Percentiles rank a stretch among this genome's conserved stretches.
phyloP scores from a whole-genome alignment of 2,797 vertebrate genomes.

The Hydrolagus colliei region DNA sequence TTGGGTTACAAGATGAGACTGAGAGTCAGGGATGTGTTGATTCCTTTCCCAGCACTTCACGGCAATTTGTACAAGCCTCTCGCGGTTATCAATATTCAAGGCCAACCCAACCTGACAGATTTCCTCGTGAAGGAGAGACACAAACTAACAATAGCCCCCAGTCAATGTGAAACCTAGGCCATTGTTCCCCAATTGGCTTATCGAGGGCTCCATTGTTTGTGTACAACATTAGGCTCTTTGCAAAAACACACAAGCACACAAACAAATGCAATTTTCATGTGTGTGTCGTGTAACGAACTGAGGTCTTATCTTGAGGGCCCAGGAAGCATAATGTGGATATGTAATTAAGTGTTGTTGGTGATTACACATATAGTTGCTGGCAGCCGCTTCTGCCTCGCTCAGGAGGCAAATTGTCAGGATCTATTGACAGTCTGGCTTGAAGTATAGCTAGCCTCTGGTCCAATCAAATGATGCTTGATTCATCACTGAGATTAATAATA shows the following conservation, averaged over 20 bases:
- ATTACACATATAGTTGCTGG: background rate
- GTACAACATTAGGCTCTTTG: slow-evolving; percentile 38
- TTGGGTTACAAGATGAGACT: slow-evolving; percentile 43
- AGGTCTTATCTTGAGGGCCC: slow-evolving; percentile 45
- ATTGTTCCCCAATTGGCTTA: slow-evolving; percentile 41
- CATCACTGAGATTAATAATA: background rate
- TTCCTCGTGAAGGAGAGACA: slow-evolving; percentile 43
- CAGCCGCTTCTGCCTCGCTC: background rate
- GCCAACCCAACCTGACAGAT: slow-evolving; percentile 41
- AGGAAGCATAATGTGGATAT: slow-evolving; percentile 37
- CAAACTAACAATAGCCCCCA: slow-evolving; percentile 38
- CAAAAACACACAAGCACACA: slow-evolving; percentile 18
- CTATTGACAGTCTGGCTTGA: too few species aligned
- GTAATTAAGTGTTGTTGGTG: background rate
- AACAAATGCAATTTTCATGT: slow-evolving; percentile 38
- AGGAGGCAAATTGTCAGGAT: background rate
- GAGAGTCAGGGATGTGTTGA: slow-evolving; percentile 44
- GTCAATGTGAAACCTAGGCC: slow-evolving; percentile 25
- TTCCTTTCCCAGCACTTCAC: slow-evolving; percentile 47
- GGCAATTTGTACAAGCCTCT: slow-evolving; percentile 49
- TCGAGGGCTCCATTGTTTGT: slow-evolving; percentile 41
- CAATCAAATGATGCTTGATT: background rate
- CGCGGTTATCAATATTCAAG: slow-evolving; percentile 50
- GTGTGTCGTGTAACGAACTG: slow-evolving; percentile 37
- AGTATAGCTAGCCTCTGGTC: background rate